Conservation (phyloP, 2,888 invertebrate genomes). For the Eristalis intricaria region DNA sequence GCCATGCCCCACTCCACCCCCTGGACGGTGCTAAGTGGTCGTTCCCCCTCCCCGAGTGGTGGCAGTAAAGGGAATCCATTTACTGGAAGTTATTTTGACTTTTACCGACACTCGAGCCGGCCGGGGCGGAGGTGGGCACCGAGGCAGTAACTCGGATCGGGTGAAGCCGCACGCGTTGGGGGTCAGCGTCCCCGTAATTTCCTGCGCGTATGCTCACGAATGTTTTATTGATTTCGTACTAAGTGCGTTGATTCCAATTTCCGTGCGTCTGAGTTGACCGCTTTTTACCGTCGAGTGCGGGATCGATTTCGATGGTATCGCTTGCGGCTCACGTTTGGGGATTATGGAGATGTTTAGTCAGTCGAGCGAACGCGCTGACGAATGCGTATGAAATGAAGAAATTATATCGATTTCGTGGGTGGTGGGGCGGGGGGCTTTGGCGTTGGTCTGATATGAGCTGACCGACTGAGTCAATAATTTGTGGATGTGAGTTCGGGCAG, state of each 20-base stretch:
- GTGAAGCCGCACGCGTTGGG: not conserved
- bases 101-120: not conserved
- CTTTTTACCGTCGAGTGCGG: not conserved
- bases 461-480: not conserved
- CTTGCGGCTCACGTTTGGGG: not conserved
- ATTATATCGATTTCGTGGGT: not conserved
- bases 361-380: not conserved
- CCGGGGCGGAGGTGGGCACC: not conserved
- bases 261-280: not conserved
- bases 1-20: not conserved
- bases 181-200: slow-evolving; percentile 36
- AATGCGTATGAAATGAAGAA: not conserved
- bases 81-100: slow-evolving; percentile 29
- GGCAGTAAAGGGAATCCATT: slow-evolving; percentile 16
- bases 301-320: not conserved
- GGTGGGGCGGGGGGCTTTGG: not conserved
- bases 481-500: not conserved
- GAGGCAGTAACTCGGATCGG: not conserved
- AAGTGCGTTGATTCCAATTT: slow-evolving; percentile 48
- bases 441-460: not conserved
- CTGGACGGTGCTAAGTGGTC: not conserved
- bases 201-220: slow-evolving; percentile 12
- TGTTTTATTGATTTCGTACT: slow-evolving; percentile 47
- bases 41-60: not conserved
- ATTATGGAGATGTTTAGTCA: not conserved